Conservation (phyloP, 2,113 vertebrate genomes). For the Rhodinocichla rosea region DNA sequence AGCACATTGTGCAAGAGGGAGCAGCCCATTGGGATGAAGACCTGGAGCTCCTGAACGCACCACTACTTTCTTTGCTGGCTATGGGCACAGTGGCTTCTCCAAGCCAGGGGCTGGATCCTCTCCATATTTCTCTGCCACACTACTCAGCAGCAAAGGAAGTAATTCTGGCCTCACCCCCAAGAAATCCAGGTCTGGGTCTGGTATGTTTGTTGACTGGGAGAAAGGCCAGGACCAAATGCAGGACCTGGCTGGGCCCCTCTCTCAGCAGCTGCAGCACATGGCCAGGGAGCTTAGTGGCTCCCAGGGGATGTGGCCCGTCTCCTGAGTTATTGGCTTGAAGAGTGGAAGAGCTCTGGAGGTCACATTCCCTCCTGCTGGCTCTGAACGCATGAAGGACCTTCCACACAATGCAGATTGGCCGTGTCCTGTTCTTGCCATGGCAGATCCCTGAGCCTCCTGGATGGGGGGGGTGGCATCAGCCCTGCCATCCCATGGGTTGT, state of each 20-base stretch:
- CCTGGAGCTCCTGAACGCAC: neutral
- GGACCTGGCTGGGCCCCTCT: neutral
- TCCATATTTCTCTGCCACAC: neutral
- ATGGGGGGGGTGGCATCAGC: neutral
- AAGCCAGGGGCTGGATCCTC: neutral
- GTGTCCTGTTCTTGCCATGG: neutral
- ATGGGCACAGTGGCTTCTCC: neutral
- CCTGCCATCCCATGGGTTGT: neutral
- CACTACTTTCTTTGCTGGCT: neutral
- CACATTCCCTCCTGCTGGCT: neutral
- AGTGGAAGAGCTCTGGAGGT: neutral
- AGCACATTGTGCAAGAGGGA: neutral
- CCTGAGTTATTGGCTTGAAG: neutral
- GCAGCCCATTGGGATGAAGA: neutral
- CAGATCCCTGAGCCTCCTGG: neutral
- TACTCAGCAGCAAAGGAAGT: neutral
- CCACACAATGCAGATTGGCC: neutral
- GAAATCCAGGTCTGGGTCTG: neutral
- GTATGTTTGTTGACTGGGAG: neutral
- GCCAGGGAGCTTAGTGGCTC: neutral
- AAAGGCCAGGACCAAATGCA: neutral
- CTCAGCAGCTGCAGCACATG: neutral
- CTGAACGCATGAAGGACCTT: neutral
- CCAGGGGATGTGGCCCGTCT: neutral
- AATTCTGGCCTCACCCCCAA: neutral